Conservation (phyloP, 2,888 invertebrate species). For the Tetragonisca angustula region DNA sequence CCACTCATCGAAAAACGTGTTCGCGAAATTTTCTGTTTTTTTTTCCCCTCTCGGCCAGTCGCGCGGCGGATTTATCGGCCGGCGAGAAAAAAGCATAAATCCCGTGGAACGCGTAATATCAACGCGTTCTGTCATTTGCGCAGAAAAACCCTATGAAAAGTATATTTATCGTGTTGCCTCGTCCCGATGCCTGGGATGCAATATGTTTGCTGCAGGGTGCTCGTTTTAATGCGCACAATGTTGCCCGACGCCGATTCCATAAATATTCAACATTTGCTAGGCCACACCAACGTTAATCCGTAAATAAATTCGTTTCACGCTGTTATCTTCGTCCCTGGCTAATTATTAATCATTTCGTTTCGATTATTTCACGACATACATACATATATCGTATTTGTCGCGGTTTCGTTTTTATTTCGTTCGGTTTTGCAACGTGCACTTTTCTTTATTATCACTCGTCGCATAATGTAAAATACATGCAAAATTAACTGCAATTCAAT, state of each 20-base stretch:
- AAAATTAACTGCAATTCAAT: too few species aligned
- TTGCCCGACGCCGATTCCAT: slow-evolving; percentile 4
- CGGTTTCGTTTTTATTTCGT: not conserved
- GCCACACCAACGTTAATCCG: not conserved
- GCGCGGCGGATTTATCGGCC: not conserved
- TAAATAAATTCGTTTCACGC: slow-evolving; percentile 2
- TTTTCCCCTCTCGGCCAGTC: not conserved
- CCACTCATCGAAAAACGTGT: not conserved
- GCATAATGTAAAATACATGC: too few species aligned
- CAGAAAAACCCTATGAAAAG: slow-evolving; percentile 19
- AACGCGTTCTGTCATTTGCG: slow-evolving; percentile 15
- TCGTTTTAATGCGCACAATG: slow-evolving; percentile 10
- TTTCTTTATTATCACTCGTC: too few species aligned
- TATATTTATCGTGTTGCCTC: slow-evolving; percentile 20
- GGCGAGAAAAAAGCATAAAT: slow-evolving; percentile 8
- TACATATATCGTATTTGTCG: too few species aligned
- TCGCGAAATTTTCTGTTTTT: not conserved
- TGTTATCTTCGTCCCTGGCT: not conserved
- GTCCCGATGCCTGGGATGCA: not conserved
- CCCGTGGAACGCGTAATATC: not conserved
- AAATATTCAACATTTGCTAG: slow-evolving; percentile 23
- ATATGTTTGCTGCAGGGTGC: not conserved
- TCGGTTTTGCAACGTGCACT: not conserved
- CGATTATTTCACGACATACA: not conserved
- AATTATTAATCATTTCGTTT: slow-evolving; percentile 2